A percentile compares a stretch with the other conserved stretches of the same genome.
phyloP scores from a whole-genome alignment of 2,888 invertebrate species.

The Meiosimyza platycephala region DNA sequence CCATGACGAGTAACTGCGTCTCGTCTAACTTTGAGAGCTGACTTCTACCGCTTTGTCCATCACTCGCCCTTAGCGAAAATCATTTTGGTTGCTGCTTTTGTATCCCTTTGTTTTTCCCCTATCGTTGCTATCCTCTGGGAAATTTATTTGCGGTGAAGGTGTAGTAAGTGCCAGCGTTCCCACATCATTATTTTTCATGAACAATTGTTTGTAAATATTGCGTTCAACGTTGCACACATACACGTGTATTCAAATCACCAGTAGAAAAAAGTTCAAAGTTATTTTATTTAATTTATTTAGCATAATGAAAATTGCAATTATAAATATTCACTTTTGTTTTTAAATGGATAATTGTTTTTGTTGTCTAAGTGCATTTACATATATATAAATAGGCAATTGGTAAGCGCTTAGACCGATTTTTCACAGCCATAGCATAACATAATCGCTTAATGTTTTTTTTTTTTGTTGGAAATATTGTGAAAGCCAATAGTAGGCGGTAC shows the following conservation, averaged over 20 bases:
- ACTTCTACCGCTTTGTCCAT: neutral
- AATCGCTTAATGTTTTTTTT: no score
- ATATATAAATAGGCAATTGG: no score
- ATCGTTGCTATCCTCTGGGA: neutral
- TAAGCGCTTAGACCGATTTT: no score
- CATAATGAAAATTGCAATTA: no score
- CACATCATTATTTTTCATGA: slow-evolving; percentile 37
- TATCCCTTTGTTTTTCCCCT: neutral
- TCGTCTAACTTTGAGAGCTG: slow-evolving; percentile 5
- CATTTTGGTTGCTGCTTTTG: neutral
- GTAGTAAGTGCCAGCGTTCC: slow-evolving; percentile 29
- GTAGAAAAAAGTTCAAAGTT: neutral
- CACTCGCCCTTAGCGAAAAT: neutral
- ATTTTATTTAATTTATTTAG: no score
- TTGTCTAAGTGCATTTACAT: no score
- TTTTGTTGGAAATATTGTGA: no score
- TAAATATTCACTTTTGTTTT: no score
- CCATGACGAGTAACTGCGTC: no score
- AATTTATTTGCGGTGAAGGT: slow-evolving; percentile 40
- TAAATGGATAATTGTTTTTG: no score
- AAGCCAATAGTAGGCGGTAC: no score
- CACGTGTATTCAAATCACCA: neutral
- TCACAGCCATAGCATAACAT: no score
- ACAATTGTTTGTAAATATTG: slow-evolving; percentile 25
- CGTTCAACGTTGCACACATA: neutral